Conservation (phyloP, 2,888 invertebrate species). For the Antheraea assamensis region DNA sequence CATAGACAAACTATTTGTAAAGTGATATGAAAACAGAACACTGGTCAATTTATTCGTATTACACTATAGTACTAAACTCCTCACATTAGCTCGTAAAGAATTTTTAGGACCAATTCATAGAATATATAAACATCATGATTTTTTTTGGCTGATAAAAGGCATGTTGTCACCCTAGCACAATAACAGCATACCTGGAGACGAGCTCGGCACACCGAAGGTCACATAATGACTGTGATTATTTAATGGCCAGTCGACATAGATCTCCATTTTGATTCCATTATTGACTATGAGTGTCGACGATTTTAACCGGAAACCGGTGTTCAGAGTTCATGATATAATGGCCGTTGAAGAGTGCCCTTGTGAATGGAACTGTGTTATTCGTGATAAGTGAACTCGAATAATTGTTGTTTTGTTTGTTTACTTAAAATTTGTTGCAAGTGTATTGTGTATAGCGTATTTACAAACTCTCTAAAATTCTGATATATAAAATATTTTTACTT, state of each 20-base stretch:
- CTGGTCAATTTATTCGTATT: not conserved
- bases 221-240: constrained; percentile 62
- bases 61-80: not conserved
- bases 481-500: too few relatives aligned
- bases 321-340: not conserved
- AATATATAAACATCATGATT: not conserved
- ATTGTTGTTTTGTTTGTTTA: not conserved
- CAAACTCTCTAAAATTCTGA: too few relatives aligned
- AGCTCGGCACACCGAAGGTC: constrained; percentile 51
- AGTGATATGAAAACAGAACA: not conserved
- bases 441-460: not conserved
- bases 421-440: not conserved
- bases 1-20: too few relatives aligned
- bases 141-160: not conserved
- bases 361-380: constrained; percentile 8
- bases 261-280: constrained; percentile 24
- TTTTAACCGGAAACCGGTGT: constrained; percentile 8
- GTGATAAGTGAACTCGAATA: not conserved
- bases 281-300: not conserved
- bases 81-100: not conserved
- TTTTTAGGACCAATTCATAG: not conserved
- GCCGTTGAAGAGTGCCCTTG: not conserved
- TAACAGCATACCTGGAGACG: constrained; percentile 39
- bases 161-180: constrained; percentile 22
- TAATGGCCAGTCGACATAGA: constrained; percentile 35